Base-by-base conservation (phyloP, 1,140 invertebrate species). In the Bactericera cockerelli region DNA sequence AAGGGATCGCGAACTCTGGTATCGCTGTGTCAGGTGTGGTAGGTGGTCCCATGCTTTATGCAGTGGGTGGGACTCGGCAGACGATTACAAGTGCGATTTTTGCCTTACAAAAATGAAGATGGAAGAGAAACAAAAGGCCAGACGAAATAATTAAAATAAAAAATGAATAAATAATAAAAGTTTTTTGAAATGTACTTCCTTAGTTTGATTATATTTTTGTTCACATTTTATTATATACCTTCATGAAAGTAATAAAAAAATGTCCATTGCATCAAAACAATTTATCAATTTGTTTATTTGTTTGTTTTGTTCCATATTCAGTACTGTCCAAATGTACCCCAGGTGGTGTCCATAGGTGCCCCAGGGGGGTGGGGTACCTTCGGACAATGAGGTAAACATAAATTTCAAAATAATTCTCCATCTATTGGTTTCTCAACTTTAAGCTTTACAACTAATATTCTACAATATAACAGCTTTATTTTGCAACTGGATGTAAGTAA, bases 1-100 rank as follows among this genome's bases (percentile, higher is more conserved):
- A 8, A 60, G 59, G 25, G 39, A 64, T 33, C 42, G 57, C 4
- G 63, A 63, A 61, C 36, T 58, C 6, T 64, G 63, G 61, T 64
- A 38, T 39, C 28, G 55, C 11, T 63, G 58, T 57, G 39, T 53
- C 2, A 42, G 22, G n/a, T 63, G 61, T 53, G 13, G 49, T 3
- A 13, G 36, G 13, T 63, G 61, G 61, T 49, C 55, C 11, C 63
- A 63, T 56, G 54, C 57, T 19, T 28, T n/a, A 11, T 62, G 57
- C 54, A 63, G 57, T 54, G 61, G 24, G 19, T 1, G 13, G 36
- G 59, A 61, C 21, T 16, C 59, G 16, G 55, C 59, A 10, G 31
- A 61, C 21, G 24, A 49, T 19, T 61, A 38, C 13, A 24, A 53
- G 21, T 61, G 59, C 26, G 59, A 61, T 38, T 25, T 38, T 24